These are phyloP conservation scores for Phenganax marumi DNA, from an alignment of 92 coral and sea anemone genomes.

Conservation along the genomic window DNA sequence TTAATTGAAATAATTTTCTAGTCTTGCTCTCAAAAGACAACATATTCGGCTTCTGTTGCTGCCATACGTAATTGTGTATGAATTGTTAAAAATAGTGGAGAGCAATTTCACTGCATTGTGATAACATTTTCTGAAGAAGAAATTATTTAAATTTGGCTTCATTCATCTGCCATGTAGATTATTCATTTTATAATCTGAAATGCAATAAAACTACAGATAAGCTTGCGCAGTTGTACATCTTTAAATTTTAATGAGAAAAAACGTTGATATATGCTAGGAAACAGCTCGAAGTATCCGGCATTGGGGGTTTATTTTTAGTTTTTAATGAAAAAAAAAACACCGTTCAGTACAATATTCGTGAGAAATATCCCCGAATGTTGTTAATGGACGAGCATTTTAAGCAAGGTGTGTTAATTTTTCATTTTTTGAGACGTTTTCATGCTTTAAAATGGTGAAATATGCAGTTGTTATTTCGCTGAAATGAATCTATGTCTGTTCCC, in stretches of 20 bases:
- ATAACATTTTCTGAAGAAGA: too few relatives aligned
- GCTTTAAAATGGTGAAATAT: background rate
- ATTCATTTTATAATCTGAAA: background rate
- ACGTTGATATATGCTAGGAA: background rate
- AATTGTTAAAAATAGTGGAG: too few relatives aligned
- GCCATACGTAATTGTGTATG: too few relatives aligned
- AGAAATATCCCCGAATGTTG: background rate
- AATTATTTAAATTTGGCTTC: too few relatives aligned
- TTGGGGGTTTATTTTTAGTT: background rate
- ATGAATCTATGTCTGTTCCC: background rate
- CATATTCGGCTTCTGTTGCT: too few relatives aligned
- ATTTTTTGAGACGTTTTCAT: background rate
- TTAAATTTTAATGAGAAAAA: constrained; percentile 3
- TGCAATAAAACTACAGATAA: constrained; percentile 16
- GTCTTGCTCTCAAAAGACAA: too few relatives aligned
- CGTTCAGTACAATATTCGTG: background rate
- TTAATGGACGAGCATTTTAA: background rate
- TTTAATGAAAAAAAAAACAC: background rate
- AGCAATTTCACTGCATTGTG: too few relatives aligned
- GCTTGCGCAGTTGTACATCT: background rate
- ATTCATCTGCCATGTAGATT: too few relatives aligned
- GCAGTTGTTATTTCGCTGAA: background rate
- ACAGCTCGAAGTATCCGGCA: background rate
- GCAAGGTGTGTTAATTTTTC: background rate
- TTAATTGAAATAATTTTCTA: too few relatives aligned